Evolutionary conservation across 2,113 vertebrate genomes (phyloP), one percentile per base, ranked within the genome.

Genomic region (Stigmatopora nigra): DNA sequence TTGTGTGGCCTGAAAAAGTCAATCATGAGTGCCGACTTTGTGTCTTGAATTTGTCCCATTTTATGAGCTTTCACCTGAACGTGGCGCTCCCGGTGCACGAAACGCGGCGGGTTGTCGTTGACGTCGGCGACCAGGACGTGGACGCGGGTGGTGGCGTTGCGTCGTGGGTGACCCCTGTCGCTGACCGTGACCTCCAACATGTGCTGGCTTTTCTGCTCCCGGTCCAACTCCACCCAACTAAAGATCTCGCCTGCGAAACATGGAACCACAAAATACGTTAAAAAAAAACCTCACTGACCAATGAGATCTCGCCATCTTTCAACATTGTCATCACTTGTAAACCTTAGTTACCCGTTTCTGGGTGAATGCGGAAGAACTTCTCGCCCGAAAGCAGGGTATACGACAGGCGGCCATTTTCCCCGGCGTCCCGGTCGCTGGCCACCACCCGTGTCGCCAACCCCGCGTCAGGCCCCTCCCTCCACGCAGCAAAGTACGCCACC

Each of bases 301-400:
- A 31, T 31, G 25, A 31, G 25, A 31, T 31, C 25, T 31, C 25
- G 25, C 25, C 25, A 31, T 31, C 25, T 31, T 31, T 31, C 25
- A 1, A 31, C 25, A 3, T 2, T 1, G 25, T 31, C 25, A 31
- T 31, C 25, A 3, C 25, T 31, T 3, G 25, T 31, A 31, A 3
- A 31, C 1, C 25, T 31, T 31, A 31, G 25, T 31, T 31, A 98
- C 95, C 95, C 91, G 96, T 97, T 79, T 92, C 93, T n/a, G 92
- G 70, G 73, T 96, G 94, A 5, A 98, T 92, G 73, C 89, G 92
- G 85, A 98, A 98, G 87, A 92, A 90, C 64, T 93, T 94, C 69
- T 89, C 94, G 70, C 92, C 94, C 2, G 94, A 94, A 68, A 97
- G 77, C 68, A 98, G 91, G 78, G 93, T 92, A 86, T 93, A 98